These are phyloP conservation scores for Eudasyphora cyanicolor DNA, from an alignment of 2,888 invertebrate genomes.

Conservation along the genomic window DNA sequence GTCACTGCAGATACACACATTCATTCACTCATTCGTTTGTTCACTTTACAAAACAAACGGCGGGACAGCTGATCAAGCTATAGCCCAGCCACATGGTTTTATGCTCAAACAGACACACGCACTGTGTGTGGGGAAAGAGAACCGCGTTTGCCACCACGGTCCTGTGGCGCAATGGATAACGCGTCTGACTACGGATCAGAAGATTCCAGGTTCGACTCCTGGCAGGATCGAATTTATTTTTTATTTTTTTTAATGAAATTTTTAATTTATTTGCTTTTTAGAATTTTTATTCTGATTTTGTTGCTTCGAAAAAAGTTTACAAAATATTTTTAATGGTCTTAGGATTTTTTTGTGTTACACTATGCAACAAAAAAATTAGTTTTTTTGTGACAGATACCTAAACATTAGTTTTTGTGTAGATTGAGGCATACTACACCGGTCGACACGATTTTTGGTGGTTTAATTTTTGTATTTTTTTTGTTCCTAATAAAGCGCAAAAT, in stretches of 20 bases:
- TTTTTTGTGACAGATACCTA: too few relatives aligned
- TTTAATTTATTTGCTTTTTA: too few relatives aligned
- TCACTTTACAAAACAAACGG: too few relatives aligned
- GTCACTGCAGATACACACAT: background rate
- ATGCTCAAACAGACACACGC: background rate
- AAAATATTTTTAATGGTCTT: too few relatives aligned
- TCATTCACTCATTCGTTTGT: too few relatives aligned
- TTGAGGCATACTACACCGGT: too few relatives aligned
- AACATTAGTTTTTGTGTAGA: too few relatives aligned
- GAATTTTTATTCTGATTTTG: background rate
- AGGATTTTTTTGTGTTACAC: too few relatives aligned
- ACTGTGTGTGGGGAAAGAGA: background rate
- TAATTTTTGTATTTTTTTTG: too few relatives aligned
- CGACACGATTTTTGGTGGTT: too few relatives aligned
- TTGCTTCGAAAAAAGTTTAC: background rate
- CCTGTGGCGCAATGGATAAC: conserved; percentile 81
- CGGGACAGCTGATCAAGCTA: background rate
- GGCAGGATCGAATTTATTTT: conserved; percentile 77
- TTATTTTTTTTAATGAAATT: conserved; percentile 10
- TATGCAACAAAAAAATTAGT: too few relatives aligned
- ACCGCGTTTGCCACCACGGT: conserved; percentile 70
- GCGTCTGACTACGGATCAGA: conserved; percentile 81
- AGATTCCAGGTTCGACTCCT: conserved; percentile 81
- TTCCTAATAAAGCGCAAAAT: too few relatives aligned
- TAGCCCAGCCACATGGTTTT: background rate